Base-by-base conservation (phyloP, 1,140 invertebrate genomes). In the Apis dorsata region DNA sequence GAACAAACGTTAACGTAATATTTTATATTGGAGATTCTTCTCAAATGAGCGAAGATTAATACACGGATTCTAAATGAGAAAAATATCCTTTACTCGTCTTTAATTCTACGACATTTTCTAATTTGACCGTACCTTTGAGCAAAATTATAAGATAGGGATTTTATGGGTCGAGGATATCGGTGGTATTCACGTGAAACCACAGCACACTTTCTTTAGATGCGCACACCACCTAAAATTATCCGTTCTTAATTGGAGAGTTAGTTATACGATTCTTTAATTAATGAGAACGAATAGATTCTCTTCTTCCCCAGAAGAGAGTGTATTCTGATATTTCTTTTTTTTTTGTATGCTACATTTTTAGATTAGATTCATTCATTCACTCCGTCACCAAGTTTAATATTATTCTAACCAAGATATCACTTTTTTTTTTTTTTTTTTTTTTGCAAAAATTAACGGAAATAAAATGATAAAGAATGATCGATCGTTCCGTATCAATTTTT, bases 201-300 rank as follows among this genome's bases (percentile, higher is more conserved):
- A 9, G 15, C 49, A 3, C 15, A 19, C 53, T 69, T 71, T 78
- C 44, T 49, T 59, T 69, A 2, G 49, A 19, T 7, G 57, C 51
- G 68, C 4, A 49, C 24, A 57, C 34, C 34, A 17, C 53, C 51
- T 49, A 66, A 85, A 86, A 81, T 53, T 73, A 53, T 77, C 24
- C 44, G 28, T n/a, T 69, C 73, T 86, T 86, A 88, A 88, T 86
- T 88, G 85, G 51, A 62, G 57, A 21, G 77, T 81, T 79, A 68
- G n/a, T 57, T 81, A 72, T 65, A 65, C 63, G 72, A 80, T 84
- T 73, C 69, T 74, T 69, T 34, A 69, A 49, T 80, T 80, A 80
- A 88, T 81, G 79, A 79, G 65, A 78, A 81, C 55, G n/a, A 78
- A 81, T 51, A 28, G 55, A 59, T 21, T 60, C 28, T n/a, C 60